Evolutionary conservation across 2,888 invertebrate genomes (phyloP).

Genomic region (Cheilosia grossa): DNA sequence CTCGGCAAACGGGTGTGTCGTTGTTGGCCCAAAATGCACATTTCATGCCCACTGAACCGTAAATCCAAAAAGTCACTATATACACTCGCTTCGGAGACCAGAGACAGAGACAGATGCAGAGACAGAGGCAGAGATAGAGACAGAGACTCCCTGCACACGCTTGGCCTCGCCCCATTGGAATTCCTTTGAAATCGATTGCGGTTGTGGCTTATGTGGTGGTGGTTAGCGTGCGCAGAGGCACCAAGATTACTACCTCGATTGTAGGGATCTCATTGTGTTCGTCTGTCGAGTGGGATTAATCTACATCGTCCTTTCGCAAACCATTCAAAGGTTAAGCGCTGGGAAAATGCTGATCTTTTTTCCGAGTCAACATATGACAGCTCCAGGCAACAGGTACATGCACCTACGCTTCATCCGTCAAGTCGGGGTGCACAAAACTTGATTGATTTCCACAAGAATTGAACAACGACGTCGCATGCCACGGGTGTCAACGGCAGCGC

Average conservation of each 20-base stretch:
- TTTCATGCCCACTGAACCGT: constrained; percentile 64
- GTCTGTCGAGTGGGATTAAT: constrained; percentile 19
- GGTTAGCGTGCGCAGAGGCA: constrained; percentile 46
- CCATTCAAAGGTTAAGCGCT: constrained; percentile 62
- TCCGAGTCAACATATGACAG: constrained; percentile 27
- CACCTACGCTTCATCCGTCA: constrained; percentile 47
- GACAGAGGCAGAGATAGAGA: too few species aligned
- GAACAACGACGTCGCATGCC: constrained; percentile 49
- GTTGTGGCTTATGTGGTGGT: neutral
- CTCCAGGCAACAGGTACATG: constrained; percentile 61
- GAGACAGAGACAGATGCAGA: too few species aligned
- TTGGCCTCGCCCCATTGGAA: constrained; percentile 31
- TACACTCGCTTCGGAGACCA: neutral
- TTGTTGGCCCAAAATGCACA: constrained; percentile 62
- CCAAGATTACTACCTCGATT: constrained; percentile 51
- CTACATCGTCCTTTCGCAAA: constrained; percentile 58
- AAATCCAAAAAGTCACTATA: constrained; percentile 43
- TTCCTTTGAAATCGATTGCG: constrained; percentile 31
- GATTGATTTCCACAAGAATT: constrained; percentile 61
- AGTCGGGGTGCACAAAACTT: constrained; percentile 38
- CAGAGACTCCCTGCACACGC: constrained; percentile 6
- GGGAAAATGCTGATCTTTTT: constrained; percentile 61
- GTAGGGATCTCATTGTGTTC: constrained; percentile 66
- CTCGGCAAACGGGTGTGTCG: constrained; percentile 58
- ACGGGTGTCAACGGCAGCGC: constrained; percentile 56